Base-by-base conservation (phyloP, 2,888 invertebrate genomes). In the Synanthedon formicaeformis region DNA sequence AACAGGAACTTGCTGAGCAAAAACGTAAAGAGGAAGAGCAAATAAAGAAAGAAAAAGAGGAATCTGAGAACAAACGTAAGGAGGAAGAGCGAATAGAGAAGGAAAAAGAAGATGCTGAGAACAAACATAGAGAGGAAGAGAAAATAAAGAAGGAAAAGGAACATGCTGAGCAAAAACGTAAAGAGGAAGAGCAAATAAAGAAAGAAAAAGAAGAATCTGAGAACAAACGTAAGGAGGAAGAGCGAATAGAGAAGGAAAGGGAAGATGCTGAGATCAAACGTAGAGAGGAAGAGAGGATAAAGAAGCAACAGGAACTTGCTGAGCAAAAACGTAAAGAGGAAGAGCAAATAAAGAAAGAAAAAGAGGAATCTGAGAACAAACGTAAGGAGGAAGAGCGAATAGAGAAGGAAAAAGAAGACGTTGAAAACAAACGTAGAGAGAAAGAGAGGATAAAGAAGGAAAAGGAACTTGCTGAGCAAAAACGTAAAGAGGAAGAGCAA, bases 381-480 rank as follows among this genome's bases (percentile, higher is more conserved):
- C 16, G 6, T n/a, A 40, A 10, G 16, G 52, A 48, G 13, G 13
- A 48, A n/a, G 16, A 27, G 50, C 6, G 34, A 6, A n/a, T 34
- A 10, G 4, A 13, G 4, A 23, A n/a, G 27, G 23, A 34, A 8
- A 4, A 41, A 27, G 56, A 59, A 48, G 27, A 57, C 58, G 52
- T 13, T 41, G 14, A 13, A 5, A 1, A 45, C 4, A 45, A 49
- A 18, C 10, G 4, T 49, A 53, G 52, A 50, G 6, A 23, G 27
- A 27, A 57, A 40, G 48, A 23, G 14, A 4, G 3, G 11, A 11
- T 14, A 4, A 14, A 49, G 49, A 50, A 51, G 27, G n/a, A 57
- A 48, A 54, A 59, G 41, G 55, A 60, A 58, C 56, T 62, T 56
- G 13, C n/a, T 16, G 48, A 53, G 11, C 56, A 57, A 54, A 48